Base-by-base conservation (phyloP, 2,888 invertebrate genomes). In the Hoplodrina blanda region DNA sequence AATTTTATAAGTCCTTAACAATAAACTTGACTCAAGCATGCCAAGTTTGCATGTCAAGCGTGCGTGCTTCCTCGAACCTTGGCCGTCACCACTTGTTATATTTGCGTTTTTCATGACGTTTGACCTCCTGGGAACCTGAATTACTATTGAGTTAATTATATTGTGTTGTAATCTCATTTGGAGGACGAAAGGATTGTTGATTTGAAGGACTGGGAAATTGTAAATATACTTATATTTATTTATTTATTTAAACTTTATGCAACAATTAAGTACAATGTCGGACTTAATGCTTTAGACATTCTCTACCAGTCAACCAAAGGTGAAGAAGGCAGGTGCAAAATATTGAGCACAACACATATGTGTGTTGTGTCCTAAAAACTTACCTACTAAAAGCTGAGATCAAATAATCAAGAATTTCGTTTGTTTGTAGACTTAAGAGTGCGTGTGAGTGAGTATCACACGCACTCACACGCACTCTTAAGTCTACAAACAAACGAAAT, bases 61-160 rank as follows among this genome's bases (percentile, higher is more conserved):
- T 71, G 78, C 78, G 78, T 80, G 78, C 41, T 37, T 44, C 4
- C 20, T 17, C 0, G 25, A 62, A 30, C 78, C 81, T 80, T 80
- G 80, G 63, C 76, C 80, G 61, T 78, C 80, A 76, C 10, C 37
- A 66, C 54, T 64, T 41, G 53, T 67, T 55, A 63, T 63, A 74
- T 70, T 76, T 54, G 49, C 53, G 54, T 62, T 71, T 66, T 69
- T 63, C 60, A 57, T 66, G 76, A 70, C 63, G 19, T 61, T 63
- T 80, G 63, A 76, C 80, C 81, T 76, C 65, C n/a, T 25, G 41
- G 57, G 57, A 63, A 44, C 2, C 37, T 55, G 46, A 50, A 62
- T 80, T 69, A 65, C n/a, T 33, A 53, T 37, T 50, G 17, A 37
- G n/a, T 67, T 64, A 66, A 64, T 63, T 3, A 17, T 49, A 66